Evolutionary conservation across 2,113 vertebrate genomes (phyloP).

Genomic region (Oreochromis aureus): DNA sequence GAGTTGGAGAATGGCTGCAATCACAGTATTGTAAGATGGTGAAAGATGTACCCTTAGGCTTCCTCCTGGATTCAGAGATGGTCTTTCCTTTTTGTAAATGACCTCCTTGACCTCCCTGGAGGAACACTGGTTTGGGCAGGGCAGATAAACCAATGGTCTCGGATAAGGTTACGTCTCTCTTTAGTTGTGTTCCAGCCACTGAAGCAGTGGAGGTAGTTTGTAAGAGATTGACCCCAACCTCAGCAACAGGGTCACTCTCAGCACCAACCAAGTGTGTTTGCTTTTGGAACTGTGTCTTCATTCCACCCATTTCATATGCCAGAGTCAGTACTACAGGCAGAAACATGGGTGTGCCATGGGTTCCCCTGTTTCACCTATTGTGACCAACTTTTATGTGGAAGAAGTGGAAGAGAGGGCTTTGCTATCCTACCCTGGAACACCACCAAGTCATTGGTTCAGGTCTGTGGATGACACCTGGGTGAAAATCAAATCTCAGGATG

Average conservation of each 20-base stretch:
- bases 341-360: not conserved
- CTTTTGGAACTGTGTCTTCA: not conserved
- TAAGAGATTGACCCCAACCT: not conserved
- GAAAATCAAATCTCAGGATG: not conserved
- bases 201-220: not conserved
- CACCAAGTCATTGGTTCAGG: not conserved
- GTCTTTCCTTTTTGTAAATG: not conserved
- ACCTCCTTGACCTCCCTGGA: not conserved
- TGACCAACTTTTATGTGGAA: not conserved
- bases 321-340: not conserved
- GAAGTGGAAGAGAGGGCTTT: rapidly evolving
- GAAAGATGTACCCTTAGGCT: not conserved
- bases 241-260: not conserved
- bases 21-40: rapidly evolving
- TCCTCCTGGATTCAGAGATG: not conserved
- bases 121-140: not conserved
- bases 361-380: not conserved
- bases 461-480: not conserved
- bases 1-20: not conserved
- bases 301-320: not conserved
- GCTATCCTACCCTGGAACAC: not conserved
- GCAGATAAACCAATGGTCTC: not conserved
- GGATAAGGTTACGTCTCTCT: not conserved
- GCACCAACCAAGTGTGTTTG: not conserved
- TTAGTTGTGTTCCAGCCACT: not conserved